A percentile compares a stretch with the other conserved stretches of the same genome.
Conservation (phyloP, 2,888 invertebrate species). For the Diarsia brunnea region DNA sequence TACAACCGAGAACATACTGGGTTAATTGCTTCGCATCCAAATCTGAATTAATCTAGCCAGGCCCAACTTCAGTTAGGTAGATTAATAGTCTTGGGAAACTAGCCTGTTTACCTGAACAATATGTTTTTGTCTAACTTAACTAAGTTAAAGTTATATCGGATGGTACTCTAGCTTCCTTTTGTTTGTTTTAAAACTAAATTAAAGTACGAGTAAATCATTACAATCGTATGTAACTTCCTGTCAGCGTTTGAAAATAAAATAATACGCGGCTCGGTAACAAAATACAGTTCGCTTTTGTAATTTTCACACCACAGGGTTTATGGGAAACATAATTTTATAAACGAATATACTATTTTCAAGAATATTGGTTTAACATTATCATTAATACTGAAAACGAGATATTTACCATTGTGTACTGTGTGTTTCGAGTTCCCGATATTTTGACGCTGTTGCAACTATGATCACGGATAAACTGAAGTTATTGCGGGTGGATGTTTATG, state of each 20-base stretch:
- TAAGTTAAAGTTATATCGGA: not conserved
- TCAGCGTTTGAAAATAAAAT: not conserved
- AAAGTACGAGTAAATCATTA: not conserved
- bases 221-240: not conserved
- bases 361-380: not conserved
- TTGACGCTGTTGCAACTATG: too few species aligned
- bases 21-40: constrained; percentile 46
- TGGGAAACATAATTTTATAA: not conserved
- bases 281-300: not conserved
- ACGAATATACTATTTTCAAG: not conserved
- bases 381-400: too few species aligned
- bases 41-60: constrained; percentile 25
- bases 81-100: constrained; percentile 1
- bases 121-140: not conserved
- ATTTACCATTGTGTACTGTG: too few species aligned
- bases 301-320: not conserved
- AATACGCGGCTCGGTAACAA: not conserved
- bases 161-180: not conserved
- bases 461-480: too few species aligned
- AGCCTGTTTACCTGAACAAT: constrained; percentile 13
- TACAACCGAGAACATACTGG: constrained; percentile 21
- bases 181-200: not conserved
- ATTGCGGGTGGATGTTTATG: too few species aligned
- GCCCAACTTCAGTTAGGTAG: constrained; percentile 1
- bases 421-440: too few species aligned